Evolutionary conservation across 2,888 invertebrate species (phyloP), one percentile per base, ranked within the genome.

Genomic region (Bruchidius siliquastri): DNA sequence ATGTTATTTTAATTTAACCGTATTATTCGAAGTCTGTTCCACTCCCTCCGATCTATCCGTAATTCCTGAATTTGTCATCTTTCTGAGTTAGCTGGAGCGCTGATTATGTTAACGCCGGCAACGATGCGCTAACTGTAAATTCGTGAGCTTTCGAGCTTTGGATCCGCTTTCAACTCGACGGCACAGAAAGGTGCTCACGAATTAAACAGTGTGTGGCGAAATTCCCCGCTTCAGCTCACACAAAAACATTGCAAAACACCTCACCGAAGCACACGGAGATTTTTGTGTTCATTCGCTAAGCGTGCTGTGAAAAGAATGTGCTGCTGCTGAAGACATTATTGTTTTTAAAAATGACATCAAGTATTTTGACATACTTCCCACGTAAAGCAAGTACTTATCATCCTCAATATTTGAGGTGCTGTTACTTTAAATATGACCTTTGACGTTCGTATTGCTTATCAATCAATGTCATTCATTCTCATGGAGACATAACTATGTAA

Each of bases 31-130:
- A 49, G 49, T 49, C 49, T 49, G 1, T 49, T 18, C 49, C 49
- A 49, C 8, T 4, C 49, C 1, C 49, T 3, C 49, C 18, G 6
- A 49, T 49, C 49, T 49, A 49, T 13, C 80, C 79, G 82, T 82
- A 82, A 82, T 82, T 82, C 80, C 81, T 81, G 82, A 82, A 83
- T 82, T 83, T 83, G 83, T 82, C 83, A 82, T 83, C 80, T 82
- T 82, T 80, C 79, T 13, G 18, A 49, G 49, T 49, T 13, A 49
- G 49, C 13, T 1, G 49, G 18, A 49, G 18, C 49, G 49, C 13
- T 49, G 49, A 49, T 49, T 49, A 49, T 49, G 49, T 49, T 49
- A 49, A 49, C 49, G 49, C 3, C 49, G 49, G 49, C 49, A 49
- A 8, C 49, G 49, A 49, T 49, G 49, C 18, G 49, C 49, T 49